Conservation (phyloP, 2,888 invertebrate species). For the Drosophila multiciliata region DNA sequence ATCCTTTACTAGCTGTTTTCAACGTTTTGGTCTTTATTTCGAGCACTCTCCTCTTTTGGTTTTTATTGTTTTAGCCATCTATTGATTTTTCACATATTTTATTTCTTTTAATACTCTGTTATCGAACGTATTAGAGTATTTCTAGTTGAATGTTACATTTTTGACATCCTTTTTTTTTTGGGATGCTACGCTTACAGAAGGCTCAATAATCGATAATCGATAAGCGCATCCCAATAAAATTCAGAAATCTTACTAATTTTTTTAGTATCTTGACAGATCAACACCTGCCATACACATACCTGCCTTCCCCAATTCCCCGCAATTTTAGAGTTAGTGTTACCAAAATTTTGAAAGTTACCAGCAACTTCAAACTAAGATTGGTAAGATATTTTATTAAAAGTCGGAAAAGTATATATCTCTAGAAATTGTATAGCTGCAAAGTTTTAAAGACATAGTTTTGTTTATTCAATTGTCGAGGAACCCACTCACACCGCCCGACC, state of each 20-base stretch:
- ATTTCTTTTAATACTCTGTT: slow-evolving; percentile 6
- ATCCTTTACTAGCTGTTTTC: slow-evolving; percentile 45
- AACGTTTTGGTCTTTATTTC: slow-evolving; percentile 23
- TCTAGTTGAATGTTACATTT: background rate
- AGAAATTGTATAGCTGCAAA: background rate
- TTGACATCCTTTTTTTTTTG: background rate
- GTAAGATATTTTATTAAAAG: background rate
- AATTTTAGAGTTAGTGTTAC: background rate
- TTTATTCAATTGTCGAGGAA: background rate
- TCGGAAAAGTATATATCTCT: background rate
- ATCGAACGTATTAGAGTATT: background rate
- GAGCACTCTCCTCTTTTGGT: slow-evolving; percentile 41
- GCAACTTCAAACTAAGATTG: background rate
- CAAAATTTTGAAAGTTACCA: background rate
- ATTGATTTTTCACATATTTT: slow-evolving; percentile 47
- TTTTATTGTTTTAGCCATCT: slow-evolving; percentile 28
- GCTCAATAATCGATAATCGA: background rate
- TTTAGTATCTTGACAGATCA: background rate
- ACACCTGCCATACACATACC: background rate
- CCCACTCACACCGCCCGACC: background rate
- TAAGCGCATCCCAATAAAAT: background rate
- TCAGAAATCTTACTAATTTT: background rate
- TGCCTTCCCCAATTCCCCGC: background rate
- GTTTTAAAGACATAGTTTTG: background rate
- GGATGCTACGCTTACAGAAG: background rate